Conservation (phyloP, 1,140 invertebrate species). For the Neodiprion fabricii region DNA sequence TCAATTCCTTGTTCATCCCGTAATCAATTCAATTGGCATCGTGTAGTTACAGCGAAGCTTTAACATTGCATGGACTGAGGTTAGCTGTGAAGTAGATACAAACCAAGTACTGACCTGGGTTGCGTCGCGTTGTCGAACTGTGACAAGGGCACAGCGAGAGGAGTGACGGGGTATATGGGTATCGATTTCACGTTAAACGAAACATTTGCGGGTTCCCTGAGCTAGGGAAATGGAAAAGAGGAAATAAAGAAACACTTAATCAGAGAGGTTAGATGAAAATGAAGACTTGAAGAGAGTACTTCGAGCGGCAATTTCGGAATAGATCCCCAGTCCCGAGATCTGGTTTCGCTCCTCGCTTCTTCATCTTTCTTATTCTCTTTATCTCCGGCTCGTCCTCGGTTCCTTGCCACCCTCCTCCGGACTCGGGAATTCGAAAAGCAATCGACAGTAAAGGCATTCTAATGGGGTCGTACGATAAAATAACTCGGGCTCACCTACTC, state of each 20-base stretch:
- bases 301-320: neutral
- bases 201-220: neutral
- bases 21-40: no score
- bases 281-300: neutral
- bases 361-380: neutral
- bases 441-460: neutral
- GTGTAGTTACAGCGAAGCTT: no score
- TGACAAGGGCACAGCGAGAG: no score
- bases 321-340: neutral
- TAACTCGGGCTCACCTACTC: neutral
- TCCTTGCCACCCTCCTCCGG: neutral
- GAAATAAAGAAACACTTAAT: constrained; percentile 1
- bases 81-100: no score
- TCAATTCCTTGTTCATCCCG: no score
- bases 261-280: constrained; percentile 1
- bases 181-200: constrained; percentile 5
- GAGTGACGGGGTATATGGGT: neutral
- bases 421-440: neutral
- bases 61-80: no score
- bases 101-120: no score
- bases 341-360: neutral
- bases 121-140: no score
- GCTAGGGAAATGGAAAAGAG: neutral
- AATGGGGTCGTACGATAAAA: neutral
- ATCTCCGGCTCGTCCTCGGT: neutral